Base-by-base conservation (phyloP, 2,113 vertebrate genomes). In the Baryphthengus martii region DNA sequence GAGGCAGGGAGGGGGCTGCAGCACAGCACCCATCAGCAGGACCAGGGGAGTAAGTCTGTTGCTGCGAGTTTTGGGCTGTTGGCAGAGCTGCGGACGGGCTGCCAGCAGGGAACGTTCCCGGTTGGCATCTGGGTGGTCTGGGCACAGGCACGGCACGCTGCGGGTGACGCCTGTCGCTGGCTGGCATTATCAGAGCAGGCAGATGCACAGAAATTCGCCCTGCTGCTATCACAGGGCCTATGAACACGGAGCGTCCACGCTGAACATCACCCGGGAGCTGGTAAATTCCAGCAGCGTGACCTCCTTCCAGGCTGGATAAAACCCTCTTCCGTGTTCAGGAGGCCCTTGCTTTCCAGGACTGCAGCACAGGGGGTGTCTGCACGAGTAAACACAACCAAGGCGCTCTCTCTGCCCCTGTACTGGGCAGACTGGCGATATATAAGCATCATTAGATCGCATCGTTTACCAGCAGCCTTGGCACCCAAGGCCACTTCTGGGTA, bases 381-480 rank as follows among this genome's bases (percentile, higher is more conserved):
- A 5, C 0, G 2, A 74, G 65, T 58, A 29, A 44, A 25, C 45
- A 28, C 2, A 50, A 7, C 13, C 0, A 0, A 16, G 19, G 33
- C 70, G 70, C 72, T 72, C 13, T 1, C 31, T 58, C 25, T 65
- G 47, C 28, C 25, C 12, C 28, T 16, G 50, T 13, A 7, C 18
- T 1, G 0, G 1, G 58, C n/a, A 71, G 62, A 25, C 35, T n/a
- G 26, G 11, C 23, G 4, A n/a, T n/a, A n/a, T 33, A 6, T 28
- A 11, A 84, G 45, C 33, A 7, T 23, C 24, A 0, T 28, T 70
- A 26, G 42, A 53, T 31, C 13, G 9, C 37, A 15, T 10, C 10
- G 3, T 53, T 75, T 42, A 19, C 13, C 56, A 58, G 12, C 55
- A 47, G 44, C 5, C 62, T 61, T 61, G 35, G 59, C 68, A 55